Evolutionary conservation across 1,140 invertebrate species (phyloP), one percentile per base, ranked within the genome.

Genomic region (Kradibia gibbosae): DNA sequence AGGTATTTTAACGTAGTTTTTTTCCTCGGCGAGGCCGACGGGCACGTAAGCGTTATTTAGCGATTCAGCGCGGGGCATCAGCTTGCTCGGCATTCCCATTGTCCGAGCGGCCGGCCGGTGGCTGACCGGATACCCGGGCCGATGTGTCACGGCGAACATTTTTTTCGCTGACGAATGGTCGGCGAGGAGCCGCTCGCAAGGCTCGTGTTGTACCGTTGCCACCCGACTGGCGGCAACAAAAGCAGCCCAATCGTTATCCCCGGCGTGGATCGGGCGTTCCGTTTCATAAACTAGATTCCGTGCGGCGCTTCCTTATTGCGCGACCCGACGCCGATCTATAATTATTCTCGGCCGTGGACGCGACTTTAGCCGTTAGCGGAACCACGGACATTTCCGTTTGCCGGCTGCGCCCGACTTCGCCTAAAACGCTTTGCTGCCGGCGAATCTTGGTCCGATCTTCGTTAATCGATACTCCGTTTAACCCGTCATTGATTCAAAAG

Each of bases 261-360:
- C 50, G 5, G 3, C 15, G 3, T 5, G 3, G 3, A 5, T 3
- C 50, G 5, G 3, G 10, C 5, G 13, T 71, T 71, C 70, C 78
- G 70, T 60, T 73, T 45, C 70, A 60, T 72, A 60, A 60, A 73
- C 2, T 28, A 34, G 39, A 62, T 73, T 80, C 73, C 57, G 48
- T 31, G 8, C 45, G 31, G 28, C 53, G 25, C 31, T 80, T 73
- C 67, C 36, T 72, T 48, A 55, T 60, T 36, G 48, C 60, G 15
- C 1, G 2, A 4, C 13, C 53, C 53, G 53, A 1, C 3, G 3
- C 53, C 36, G 53, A n/a, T 28, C 42, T 74, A 53, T 73, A 53
- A 73, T 73, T 75, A 25, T 36, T 25, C 45, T 55, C 53, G 22
- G 60, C 4, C 15, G 36, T 36, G 73, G 50, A 60, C n/a, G 73